A percentile compares a stretch with the other conserved stretches of the same genome.
Conservation (phyloP, 2,888 invertebrate species). For the Ligdia adustata region DNA sequence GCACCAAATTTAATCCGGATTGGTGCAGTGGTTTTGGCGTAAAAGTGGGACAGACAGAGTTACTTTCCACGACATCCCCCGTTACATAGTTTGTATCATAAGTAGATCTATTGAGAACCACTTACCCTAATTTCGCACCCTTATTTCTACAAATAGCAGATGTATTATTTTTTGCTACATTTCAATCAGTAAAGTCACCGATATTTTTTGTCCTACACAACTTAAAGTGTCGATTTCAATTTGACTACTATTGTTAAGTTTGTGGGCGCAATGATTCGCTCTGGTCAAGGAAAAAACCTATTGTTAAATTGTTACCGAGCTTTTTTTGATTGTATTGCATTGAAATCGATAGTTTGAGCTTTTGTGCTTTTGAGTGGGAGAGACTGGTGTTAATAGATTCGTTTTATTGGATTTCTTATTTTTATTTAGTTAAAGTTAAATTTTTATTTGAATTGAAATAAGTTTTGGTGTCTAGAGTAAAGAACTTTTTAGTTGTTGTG, state of each 20-base stretch:
- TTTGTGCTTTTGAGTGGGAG: conserved; percentile 2
- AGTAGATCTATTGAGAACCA: no score
- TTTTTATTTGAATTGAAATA: background rate
- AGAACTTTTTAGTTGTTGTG: no score
- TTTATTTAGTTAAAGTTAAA: background rate
- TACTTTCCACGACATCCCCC: no score
- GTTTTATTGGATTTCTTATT: conserved; percentile 4
- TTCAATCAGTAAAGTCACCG: no score
- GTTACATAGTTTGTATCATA: no score
- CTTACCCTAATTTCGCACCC: no score
- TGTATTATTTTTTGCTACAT: no score
- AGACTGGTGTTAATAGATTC: background rate
- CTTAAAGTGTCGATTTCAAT: conserved; percentile 34
- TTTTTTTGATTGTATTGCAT: conserved; percentile 5
- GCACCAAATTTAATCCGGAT: no score
- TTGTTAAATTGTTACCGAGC: background rate
- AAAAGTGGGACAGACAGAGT: no score
- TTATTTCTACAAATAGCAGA: no score
- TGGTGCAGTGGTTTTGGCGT: no score
- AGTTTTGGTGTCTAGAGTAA: conserved; percentile 1
- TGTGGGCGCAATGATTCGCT: conserved; percentile 33
- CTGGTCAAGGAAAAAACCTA: conserved; percentile 24
- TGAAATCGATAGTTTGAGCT: conserved; percentile 8
- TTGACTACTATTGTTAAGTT: conserved; percentile 24
- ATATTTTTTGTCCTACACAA: conserved; percentile 17